Conservation (phyloP, 2,113 vertebrate genomes). For the Felis chaus region DNA sequence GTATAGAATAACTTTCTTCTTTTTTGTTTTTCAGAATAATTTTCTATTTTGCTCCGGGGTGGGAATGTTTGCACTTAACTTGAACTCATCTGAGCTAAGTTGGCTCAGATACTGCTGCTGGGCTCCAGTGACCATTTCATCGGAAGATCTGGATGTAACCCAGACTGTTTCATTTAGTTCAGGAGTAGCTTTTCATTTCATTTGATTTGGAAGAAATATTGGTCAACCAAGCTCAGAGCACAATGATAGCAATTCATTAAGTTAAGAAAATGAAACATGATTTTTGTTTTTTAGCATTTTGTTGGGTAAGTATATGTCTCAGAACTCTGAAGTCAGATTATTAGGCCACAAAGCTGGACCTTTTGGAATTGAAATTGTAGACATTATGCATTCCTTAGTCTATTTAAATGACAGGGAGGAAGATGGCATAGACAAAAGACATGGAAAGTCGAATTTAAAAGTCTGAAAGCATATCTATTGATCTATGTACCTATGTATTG, state of each 20-base stretch:
- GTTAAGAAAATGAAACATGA: neutral
- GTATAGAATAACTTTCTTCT: neutral
- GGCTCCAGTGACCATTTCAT: neutral
- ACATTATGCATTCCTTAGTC: neutral
- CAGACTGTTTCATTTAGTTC: accelerated
- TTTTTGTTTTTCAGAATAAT: neutral
- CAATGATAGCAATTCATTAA: neutral
- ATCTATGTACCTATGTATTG: neutral
- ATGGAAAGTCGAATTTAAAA: neutral
- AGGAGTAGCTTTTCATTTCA: neutral
- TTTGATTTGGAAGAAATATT: neutral
- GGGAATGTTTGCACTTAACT: slow-evolving; percentile 48
- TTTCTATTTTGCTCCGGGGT: slow-evolving; percentile 20
- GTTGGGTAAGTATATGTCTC: neutral
- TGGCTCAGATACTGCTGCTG: accelerated
- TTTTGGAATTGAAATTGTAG: neutral
- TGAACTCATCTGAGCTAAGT: neutral
- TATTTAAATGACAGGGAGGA: neutral
- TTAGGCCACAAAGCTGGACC: neutral
- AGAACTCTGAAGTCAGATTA: neutral
- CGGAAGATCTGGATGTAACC: neutral
- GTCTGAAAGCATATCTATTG: neutral
- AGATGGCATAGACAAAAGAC: neutral
- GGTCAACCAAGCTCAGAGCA: neutral
- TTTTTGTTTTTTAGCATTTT: neutral